Base-by-base conservation (phyloP, 2,113 vertebrate genomes). In the Macroglossus sobrinus region DNA sequence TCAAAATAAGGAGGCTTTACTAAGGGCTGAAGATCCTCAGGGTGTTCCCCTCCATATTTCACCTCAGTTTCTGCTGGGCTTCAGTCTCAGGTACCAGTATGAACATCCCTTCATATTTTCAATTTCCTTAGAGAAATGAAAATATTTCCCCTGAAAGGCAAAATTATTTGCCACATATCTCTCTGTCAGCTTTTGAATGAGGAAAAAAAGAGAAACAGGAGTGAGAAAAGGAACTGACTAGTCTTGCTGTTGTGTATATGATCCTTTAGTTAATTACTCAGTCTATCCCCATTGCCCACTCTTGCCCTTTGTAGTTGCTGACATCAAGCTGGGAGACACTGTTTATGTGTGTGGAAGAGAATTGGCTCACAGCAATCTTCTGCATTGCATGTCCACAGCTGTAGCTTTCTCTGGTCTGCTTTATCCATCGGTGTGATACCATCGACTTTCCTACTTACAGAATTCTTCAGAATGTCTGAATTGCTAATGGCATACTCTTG, bases 301-400 rank as follows among this genome's bases (percentile, higher is more conserved):
- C 3, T 19, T 68, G 24, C 40, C 15, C 33, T 63, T 75, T 22
- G 0, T 14, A 55, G 35, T 40, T 55, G 9, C 43, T 75, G 40
- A 76, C 4, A 43, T 8, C 28, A 81, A 80, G n/a, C 40, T 18
- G 19, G 21, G 85, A 45, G 19, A 30, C 26, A 89, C 24, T 13
- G 33, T 33, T 18, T 50, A 47, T 28, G 1, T 5, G 21, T 13
- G 3, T 19, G 15, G 50, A 33, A 84, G 91, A 91, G 38, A 61
- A 38, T 12, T 43, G 2, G 18, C 64, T 16, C 57, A 33, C 15
- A 2, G 18, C 2, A 5, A 61, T 22, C 18, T 71, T 33, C 43
- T 18, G 30, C 19, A 53, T 35, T 0, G 0, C 33, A 6, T 4
- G 7, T 18, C 7, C 24, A 24, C 7, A 38, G 45, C 1, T 9